Base-by-base conservation (phyloP, 2,113 vertebrate genomes). In the Charina bottae region DNA sequence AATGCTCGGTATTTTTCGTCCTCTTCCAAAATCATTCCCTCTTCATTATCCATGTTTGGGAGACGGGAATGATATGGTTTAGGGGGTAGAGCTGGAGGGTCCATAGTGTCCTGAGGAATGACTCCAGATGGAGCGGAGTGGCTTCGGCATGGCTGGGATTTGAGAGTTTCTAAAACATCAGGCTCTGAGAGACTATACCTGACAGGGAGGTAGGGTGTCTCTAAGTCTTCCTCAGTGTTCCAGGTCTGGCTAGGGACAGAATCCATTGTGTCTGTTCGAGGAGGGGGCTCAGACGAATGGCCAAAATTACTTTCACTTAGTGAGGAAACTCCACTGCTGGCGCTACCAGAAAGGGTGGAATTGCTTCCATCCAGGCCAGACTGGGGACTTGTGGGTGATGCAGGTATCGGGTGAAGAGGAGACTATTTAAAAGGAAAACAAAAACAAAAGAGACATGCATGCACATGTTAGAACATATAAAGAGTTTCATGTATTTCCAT, bases 271-370 rank as follows among this genome's bases (percentile, higher is more conserved):
- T 99, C 98, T 56, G 98, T 98, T 94, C 98, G 98, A 95, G 97
- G 98, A 85, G 98, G 98, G 93, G 94, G 98, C 95, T 97, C 98
- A 72, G 90, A 98, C 93, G 96, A 98, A 93, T 98, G 97, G 94
- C 98, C 98, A 90, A 99, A 99, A 96, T 99, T 99, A 94, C 99
- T 99, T 96, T 99, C 99, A 0, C 99, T 99, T 95, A 99, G 94
- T 92, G 99, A 99, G 64, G 99, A 99, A 54, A 99, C 99, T 0
- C 99, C 99, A 0, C 99, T 99, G 98, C 99, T 99, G 96, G 99
- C 99, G 6, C 99, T 99, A 97, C 99, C 99, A 0, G 99, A 99
- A 94, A 99, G 97, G 3, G 99, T 99, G 85, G 99, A 99, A 97
- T 99, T 99, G 95, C 99, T 99, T 95, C 99, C 99, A 33, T 99